Percentiles rank a stretch among this genome's conserved stretches.
Evolutionary conservation across 2,888 invertebrate genomes (phyloP).

Genomic region (Diplolepis rosae): DNA sequence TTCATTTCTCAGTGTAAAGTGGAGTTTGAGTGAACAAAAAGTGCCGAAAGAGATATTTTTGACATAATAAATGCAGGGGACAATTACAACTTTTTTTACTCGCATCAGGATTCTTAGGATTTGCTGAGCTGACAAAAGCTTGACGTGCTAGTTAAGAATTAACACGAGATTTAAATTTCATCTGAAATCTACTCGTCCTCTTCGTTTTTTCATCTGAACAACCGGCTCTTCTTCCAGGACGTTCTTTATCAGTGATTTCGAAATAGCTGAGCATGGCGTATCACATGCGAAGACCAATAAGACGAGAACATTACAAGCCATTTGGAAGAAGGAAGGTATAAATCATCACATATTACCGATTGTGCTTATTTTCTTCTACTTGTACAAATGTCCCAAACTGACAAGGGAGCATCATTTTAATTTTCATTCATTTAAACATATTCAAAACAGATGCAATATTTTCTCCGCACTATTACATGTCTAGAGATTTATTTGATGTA

Average conservation of each 20-base stretch:
- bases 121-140: constrained; percentile 65
- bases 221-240: neutral
- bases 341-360: neutral
- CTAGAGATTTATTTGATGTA: too few relatives aligned
- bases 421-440: too few relatives aligned
- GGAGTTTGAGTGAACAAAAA: neutral
- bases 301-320: constrained; percentile 68
- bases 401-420: too few relatives aligned
- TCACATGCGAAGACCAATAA: constrained; percentile 65
- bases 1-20: neutral
- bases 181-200: neutral
- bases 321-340: constrained; percentile 71
- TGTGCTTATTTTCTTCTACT: neutral
- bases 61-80: constrained; percentile 58
- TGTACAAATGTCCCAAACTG: too few relatives aligned
- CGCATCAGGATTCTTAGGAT: constrained; percentile 58
- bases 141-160: constrained; percentile 37
- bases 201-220: neutral
- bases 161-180: neutral
- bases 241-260: neutral
- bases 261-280: constrained; percentile 59
- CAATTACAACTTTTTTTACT: constrained; percentile 54
- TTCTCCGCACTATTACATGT: too few relatives aligned
- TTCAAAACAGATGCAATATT: too few relatives aligned
- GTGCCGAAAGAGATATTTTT: neutral